Percentiles rank a stretch among this genome's conserved stretches.
Evolutionary conservation across 2,797 vertebrate species (phyloP).

Genomic region (Percopsis omiscomaycus): DNA sequence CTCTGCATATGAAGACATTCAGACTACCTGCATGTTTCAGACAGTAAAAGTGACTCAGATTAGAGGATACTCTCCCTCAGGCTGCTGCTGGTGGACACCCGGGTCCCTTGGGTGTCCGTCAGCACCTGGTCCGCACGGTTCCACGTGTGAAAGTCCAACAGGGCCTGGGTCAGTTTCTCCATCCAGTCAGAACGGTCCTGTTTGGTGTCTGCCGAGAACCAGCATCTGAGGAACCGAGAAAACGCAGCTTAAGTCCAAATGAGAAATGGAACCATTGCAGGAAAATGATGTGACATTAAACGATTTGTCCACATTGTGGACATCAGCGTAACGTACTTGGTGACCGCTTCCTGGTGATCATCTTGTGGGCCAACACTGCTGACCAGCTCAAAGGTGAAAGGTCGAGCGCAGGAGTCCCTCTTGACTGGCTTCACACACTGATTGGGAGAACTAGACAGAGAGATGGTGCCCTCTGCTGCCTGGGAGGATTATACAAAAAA

Average conservation of each 20-base stretch:
- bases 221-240: constrained; percentile 64
- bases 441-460: constrained; percentile 65
- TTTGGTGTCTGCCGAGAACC: constrained; percentile 82
- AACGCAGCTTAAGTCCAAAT: neutral
- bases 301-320: too few relatives aligned
- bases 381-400: constrained; percentile 82
- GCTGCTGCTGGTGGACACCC: constrained; percentile 29
- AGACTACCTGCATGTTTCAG: too few relatives aligned
- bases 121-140: constrained; percentile 25
- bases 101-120: constrained; percentile 18
- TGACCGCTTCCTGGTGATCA: constrained; percentile 35
- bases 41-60: neutral
- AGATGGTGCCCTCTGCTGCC: constrained; percentile 75
- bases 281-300: too few relatives aligned
- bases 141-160: constrained; percentile 80
- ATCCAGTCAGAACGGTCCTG: constrained; percentile 79
- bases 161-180: constrained; percentile 76
- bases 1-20: too few relatives aligned
- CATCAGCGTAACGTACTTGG: constrained; percentile 66
- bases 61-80: constrained; percentile 74
- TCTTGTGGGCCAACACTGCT: constrained; percentile 53
- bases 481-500: constrained; percentile 31
- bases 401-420: constrained; percentile 79
- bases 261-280: neutral
- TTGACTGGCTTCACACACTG: constrained; percentile 69